These are phyloP conservation scores for Charanyca ferruginea DNA, from an alignment of 2,888 invertebrate genomes.

Conservation along the genomic window DNA sequence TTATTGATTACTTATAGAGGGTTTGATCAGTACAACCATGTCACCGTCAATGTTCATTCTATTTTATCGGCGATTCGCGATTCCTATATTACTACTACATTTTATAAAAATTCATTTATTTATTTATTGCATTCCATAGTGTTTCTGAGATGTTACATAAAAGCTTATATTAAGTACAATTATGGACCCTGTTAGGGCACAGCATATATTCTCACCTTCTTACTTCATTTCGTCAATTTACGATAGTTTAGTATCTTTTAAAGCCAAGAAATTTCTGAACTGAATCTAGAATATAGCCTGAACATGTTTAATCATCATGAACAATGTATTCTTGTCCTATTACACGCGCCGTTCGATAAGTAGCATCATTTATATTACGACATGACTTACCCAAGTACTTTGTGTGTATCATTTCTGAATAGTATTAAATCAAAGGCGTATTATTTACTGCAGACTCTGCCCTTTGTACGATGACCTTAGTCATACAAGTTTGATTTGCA, in stretches of 20 bases:
- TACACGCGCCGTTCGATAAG: constrained; percentile 38
- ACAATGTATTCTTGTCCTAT: constrained; percentile 40
- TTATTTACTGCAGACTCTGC: constrained; percentile 16
- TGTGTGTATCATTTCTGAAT: constrained; percentile 16
- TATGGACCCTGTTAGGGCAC: too few species aligned
- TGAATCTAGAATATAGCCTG: background rate
- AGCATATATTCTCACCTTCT: too few species aligned
- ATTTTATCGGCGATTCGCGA: too few species aligned
- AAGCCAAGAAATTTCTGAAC: background rate
- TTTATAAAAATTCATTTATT: too few species aligned
- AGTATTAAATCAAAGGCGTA: constrained; percentile 29
- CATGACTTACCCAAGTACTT: constrained; percentile 15
- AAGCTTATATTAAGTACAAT: too few species aligned
- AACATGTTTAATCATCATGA: constrained; percentile 31
- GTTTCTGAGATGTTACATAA: too few species aligned
- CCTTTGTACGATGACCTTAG: constrained; percentile 18
- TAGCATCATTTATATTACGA: constrained; percentile 36
- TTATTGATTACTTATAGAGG: too few species aligned
- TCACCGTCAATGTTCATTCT: too few species aligned
- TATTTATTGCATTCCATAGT: too few species aligned
- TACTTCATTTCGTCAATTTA: background rate
- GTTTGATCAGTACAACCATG: too few species aligned
- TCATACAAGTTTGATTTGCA: constrained; percentile 11
- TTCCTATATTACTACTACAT: too few species aligned
- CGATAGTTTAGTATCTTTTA: background rate